Evolutionary conservation across 2,888 invertebrate species (phyloP), one percentile per base, ranked within the genome.

Genomic region (Caenorhabditis japonica): DNA sequence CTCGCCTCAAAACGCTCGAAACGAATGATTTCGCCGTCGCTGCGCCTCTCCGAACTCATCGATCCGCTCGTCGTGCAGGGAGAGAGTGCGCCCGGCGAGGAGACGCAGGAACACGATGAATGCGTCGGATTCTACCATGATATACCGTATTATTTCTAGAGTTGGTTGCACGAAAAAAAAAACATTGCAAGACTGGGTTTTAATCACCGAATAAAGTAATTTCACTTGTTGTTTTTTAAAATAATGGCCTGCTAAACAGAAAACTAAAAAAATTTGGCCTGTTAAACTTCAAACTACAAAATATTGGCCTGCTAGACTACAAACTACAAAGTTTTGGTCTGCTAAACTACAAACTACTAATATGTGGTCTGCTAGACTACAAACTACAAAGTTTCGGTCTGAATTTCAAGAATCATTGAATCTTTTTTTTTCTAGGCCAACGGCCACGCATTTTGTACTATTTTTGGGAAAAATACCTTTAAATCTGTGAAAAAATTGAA

Each of bases 51-150:
- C 8, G 73, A 73, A 46, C 52, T 73, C 21, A 61, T 73, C 39
- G 68, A 73, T 52, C 73, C 73, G 12, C 38, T 72, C 33, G 72
- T 72, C 19, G 51, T 46, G 1, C 44, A 39, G 2, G 52, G 52
- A 46, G 58, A 71, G 27, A 55, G 33, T 33, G 56, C 47, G 13
- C 38, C 56, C 19, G 44, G 10, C n/a, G 58, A 58, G 25, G 53
- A 56, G 30, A 17, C 47, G 17, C 39, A 47, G 33, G 23, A 39
- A 21, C 34, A 30, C 25, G 72, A 72, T 30, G 64, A 64, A 23
- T 72, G 72, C 25, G 64, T 72, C 23, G 72, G 55, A 44, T 72
- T 72, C 41, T 72, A 55, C 39, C 60, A 72, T 19, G 72, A 70
- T 30, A 41, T 70, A 25, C 70, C 70, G 1, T 70, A 62, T 44